Evolutionary conservation across 2,888 invertebrate genomes (phyloP), one percentile per base, ranked within the genome.

Genomic region (Copidosoma aretas): DNA sequence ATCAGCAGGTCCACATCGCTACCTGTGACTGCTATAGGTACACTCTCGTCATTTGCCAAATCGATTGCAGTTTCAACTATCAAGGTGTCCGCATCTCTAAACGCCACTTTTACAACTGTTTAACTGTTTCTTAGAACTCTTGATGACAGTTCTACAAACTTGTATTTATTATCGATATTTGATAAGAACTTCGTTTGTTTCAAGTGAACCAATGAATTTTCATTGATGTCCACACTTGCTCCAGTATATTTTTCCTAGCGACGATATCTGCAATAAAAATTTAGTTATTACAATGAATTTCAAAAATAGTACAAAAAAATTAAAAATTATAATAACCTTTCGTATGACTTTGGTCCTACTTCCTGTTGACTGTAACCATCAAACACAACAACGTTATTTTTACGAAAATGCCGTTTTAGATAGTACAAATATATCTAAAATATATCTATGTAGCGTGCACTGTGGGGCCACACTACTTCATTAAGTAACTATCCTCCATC

Each of bases 301-400:
- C 1, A 73, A 52, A 14, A 67, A 54, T 72, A 32, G 32, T 32
- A 32, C 32, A 8, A 32, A 5, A 8, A 5, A 5, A 5, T 32
- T 5, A 3, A 32, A 3, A 32, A 32, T 32, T 5, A 32, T 5
- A 32, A 32, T 32, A 32, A 72, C 43, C 75, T 66, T 70, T 75
- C 72, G 41, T 72, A 73, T 0, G 73, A 73, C 68, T 73, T 75
- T 1, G 70, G 65, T n/a, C 73, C 72, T 25, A 70, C 60, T 43
- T 51, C n/a, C 25, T 71, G 71, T n/a, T 66, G 62, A 49, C 22
- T 60, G 46, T 75, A 74, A 24, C 75, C 75, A 70, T 75, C 73
- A 65, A 76, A 76, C 25, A 75, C 70, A 5, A 77, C 70, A 22
- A 21, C 53, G 4, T 67, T 63, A 24, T 65, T 60, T 1, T 21